Evolutionary conservation across 2,797 vertebrate species (phyloP), one percentile per base, ranked within the genome.

Genomic region (Periparus ater): DNA sequence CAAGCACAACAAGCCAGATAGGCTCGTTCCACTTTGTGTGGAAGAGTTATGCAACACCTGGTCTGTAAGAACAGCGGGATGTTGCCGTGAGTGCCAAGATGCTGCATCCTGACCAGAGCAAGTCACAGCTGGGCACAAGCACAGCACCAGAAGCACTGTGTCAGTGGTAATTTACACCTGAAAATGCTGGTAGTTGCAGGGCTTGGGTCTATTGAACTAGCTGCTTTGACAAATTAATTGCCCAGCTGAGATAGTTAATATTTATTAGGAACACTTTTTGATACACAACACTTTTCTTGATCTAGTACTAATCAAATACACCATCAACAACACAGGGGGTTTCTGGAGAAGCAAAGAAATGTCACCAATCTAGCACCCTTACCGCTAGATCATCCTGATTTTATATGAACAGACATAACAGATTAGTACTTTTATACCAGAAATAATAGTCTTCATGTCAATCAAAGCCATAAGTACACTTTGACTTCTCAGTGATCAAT

Each of bases 11-110:
- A 58, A 65, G 61, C 2, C 13, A 78, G 25, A 27, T 3, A 48
- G 66, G 6, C 0, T 19, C 7, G 7, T 32, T 80, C 55, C 5
- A 25, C 54, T 76, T 74, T 30, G 2, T 4, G 6, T 20, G 20
- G 25, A 32, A 60, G 23, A 58, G 9, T 34, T 63, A 8, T 8
- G 30, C 11, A 47, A 10, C 22, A 51, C 11, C 26, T 63, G 29
- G 5, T 53, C 34, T 68, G 29, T 7, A 40, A 40, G 7, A 18
- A 18, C 18, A 38, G 23, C 0, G 0, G 42, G 67, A n/a, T 3
- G 0, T 4, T 47, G 25, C 14, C 20, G 4, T 21, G 61, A 66
- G n/a, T 10, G 11, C 7, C 32, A 51, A 42, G 18, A 23, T 65
- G 47, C 18, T 22, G 22, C 13, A 21, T 14, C 6, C 50, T 62